Base-by-base conservation (phyloP, 64 coral and sea anemone species). In the Montipora efflorescens region DNA sequence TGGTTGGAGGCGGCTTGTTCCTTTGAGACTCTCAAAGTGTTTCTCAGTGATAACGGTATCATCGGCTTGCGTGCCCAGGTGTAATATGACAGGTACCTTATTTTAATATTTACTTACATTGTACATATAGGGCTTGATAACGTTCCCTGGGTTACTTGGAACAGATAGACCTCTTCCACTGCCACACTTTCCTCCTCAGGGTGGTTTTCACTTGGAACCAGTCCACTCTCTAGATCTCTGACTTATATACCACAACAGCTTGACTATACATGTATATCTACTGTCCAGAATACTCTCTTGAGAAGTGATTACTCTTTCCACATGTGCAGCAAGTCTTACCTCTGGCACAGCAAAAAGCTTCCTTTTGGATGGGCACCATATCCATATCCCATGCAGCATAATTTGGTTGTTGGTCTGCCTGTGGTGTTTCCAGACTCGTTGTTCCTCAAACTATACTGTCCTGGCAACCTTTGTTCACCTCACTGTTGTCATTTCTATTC, bases 1-100 rank as follows among this genome's bases (percentile, higher is more conserved):
- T 49, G 16, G n/a, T 66, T 51, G 15, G 7, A 81, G 44, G 23
- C 4, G 53, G 46, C 77, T 80, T 7, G 8, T 79, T 61, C 13
- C 61, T 55, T 46, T 48, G 4, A 94, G 9, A 48, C 71, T 66
- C 18, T n/a, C n/a, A 78, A 51, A 83, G 19, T 79, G 82, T 45
- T 78, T 93, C 19, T 93, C 91, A 57, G 73, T 87, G 74, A 87
- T 78, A 5, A 89, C 87, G 11, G 50, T 83, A 0, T 90, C 88
- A 82, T 94, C 71, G 15, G 92, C 92, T 67, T 94, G 93, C 25
- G 67, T 94, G 87, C 84, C 79, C 73, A 94, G 9, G 87, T 90
- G 87, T 68, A 94, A 46, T 0, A 11, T 90, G 9, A 90, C n/a
- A 12, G 67, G 51, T 10, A 76, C 82, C 36, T 36, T 28, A 28